Evolutionary conservation across 2,888 invertebrate species (phyloP).

Genomic region (Oligia strigilis): DNA sequence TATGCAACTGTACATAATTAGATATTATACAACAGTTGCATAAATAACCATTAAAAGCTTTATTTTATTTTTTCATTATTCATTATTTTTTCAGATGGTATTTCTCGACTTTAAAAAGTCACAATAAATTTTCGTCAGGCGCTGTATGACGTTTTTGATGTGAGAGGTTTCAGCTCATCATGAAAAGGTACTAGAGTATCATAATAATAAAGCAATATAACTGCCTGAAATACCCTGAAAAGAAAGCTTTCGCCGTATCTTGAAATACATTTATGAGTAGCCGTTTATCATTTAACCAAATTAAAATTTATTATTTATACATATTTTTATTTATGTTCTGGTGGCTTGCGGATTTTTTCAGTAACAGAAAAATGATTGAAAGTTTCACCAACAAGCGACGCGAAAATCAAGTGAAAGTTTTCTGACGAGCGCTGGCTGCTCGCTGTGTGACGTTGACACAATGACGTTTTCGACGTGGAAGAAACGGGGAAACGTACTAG

Average conservation of each 20-base stretch:
- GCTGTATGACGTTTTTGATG: background rate
- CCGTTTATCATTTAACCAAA: background rate
- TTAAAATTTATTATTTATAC: background rate
- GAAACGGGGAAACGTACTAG: conserved; percentile 28
- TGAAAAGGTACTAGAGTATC: conserved; percentile 2
- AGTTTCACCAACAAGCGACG: background rate
- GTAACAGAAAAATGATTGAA: background rate
- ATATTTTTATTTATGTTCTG: background rate
- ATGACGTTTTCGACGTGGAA: conserved; percentile 30
- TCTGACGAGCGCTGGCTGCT: background rate
- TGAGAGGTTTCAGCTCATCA: background rate
- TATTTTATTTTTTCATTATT: too few relatives aligned
- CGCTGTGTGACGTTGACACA: background rate
- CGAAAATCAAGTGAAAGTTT: conserved; percentile 1
- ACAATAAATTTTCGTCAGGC: background rate
- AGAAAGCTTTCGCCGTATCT: background rate
- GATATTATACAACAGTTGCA: too few relatives aligned
- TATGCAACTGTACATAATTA: too few relatives aligned
- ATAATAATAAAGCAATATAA: background rate
- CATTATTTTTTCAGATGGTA: background rate
- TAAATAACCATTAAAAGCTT: too few relatives aligned
- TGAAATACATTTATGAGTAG: background rate
- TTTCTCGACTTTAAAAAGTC: background rate
- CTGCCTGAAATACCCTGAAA: background rate
- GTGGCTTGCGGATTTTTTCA: background rate